phyloP scores from a whole-genome alignment of 2,113 vertebrate genomes.

The Nothocercus julius region DNA sequence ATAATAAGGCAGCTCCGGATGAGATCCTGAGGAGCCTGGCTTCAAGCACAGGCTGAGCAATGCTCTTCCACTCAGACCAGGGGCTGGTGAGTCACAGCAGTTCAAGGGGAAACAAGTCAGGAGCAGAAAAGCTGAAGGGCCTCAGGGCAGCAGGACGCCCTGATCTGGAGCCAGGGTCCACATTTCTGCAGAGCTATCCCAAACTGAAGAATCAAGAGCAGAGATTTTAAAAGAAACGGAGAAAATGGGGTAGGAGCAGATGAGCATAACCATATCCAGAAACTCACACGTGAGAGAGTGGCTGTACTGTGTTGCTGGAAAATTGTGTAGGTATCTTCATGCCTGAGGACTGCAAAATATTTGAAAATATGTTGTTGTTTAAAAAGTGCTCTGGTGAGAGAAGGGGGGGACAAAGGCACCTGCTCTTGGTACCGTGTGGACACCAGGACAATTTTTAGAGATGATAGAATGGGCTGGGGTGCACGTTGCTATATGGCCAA shows the following conservation, averaged over 20 bases:
- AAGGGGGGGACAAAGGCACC: neutral
- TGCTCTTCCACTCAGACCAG: neutral
- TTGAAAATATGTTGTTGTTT: neutral
- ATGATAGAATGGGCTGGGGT: neutral
- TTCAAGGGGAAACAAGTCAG: neutral
- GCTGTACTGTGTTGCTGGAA: neutral
- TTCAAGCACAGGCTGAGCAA: neutral
- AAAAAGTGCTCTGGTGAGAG: neutral
- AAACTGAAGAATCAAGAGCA: neutral
- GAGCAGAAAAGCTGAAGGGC: neutral
- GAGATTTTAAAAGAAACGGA: neutral
- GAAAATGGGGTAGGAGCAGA: neutral
- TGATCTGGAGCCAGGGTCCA: neutral
- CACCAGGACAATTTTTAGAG: neutral
- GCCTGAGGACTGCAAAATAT: neutral
- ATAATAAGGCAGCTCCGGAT: neutral
- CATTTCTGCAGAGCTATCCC: neutral
- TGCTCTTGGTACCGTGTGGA: neutral
- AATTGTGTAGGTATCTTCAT: neutral
- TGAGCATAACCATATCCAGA: neutral
- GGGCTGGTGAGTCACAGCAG: no score
- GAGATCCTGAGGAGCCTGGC: neutral
- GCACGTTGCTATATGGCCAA: neutral
- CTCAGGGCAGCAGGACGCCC: neutral
- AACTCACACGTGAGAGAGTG: neutral